Evolutionary conservation across 2,797 vertebrate genomes (phyloP).

Genomic region (Anomalospiza imberbis): DNA sequence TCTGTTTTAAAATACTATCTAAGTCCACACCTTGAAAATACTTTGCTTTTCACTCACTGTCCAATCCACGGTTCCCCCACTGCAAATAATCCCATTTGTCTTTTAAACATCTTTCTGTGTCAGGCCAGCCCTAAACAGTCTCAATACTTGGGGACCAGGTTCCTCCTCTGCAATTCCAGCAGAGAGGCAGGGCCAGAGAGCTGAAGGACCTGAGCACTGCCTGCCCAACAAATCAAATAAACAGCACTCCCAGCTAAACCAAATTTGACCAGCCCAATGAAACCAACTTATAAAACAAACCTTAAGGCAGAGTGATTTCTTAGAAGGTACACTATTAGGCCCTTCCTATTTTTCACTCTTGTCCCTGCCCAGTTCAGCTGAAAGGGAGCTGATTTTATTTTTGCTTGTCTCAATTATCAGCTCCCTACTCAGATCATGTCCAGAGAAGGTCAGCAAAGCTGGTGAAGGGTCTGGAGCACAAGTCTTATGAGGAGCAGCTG

Average conservation of each 20-base stretch:
- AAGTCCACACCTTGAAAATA: neutral
- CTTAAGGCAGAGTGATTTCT: neutral
- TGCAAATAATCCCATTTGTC: neutral
- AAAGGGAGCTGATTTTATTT: neutral
- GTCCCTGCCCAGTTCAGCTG: neutral
- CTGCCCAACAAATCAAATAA: neutral
- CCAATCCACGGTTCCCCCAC: fast-evolving
- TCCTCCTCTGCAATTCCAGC: neutral
- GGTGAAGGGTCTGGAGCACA: neutral
- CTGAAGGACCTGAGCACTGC: neutral
- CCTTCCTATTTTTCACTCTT: neutral
- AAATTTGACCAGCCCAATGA: neutral
- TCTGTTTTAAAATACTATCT: neutral
- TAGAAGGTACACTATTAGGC: neutral
- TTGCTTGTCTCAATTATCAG: neutral
- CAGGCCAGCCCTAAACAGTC: neutral
- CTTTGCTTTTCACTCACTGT: neutral
- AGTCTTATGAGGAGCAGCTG: neutral
- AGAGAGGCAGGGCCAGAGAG: neutral
- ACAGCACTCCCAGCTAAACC: neutral
- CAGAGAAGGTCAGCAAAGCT: neutral
- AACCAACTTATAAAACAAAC: neutral
- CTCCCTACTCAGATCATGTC: neutral
- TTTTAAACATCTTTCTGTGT: neutral
- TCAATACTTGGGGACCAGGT: fast-evolving